Percentiles rank a stretch among this genome's conserved stretches.
Evolutionary conservation across 2,113 vertebrate genomes (phyloP).

Genomic region (Phycodurus eques): DNA sequence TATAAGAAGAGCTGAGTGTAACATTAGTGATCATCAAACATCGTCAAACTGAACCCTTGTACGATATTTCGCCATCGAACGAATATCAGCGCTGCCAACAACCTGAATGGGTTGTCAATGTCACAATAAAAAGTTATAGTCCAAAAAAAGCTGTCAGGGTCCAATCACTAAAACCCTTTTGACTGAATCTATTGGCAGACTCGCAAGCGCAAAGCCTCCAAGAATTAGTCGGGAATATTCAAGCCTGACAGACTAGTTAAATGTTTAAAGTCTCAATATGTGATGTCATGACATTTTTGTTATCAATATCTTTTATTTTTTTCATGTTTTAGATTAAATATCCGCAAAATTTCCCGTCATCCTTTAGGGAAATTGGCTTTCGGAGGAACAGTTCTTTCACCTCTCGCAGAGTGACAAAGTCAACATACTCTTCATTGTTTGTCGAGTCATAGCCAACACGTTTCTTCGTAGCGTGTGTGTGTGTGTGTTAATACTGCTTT

Average conservation of each 20-base stretch:
- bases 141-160: slow-evolving; percentile 7
- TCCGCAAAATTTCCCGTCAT: slow-evolving; percentile 56
- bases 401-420: slow-evolving; percentile 37
- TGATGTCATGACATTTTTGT: slow-evolving; percentile 31
- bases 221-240: slow-evolving; percentile 12
- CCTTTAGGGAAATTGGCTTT: slow-evolving; percentile 19
- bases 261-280: slow-evolving; percentile 36
- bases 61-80: slow-evolving; percentile 8
- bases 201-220: slow-evolving; percentile 12
- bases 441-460: slow-evolving; percentile 55
- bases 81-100: slow-evolving; percentile 2
- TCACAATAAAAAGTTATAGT: slow-evolving; percentile 6
- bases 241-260: slow-evolving; percentile 30
- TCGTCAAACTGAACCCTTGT: slow-evolving; percentile 7
- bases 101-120: slow-evolving; percentile 12
- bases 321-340: slow-evolving; percentile 28
- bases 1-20: slow-evolving; percentile 6
- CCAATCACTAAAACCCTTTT: slow-evolving; percentile 4
- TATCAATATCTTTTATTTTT: slow-evolving; percentile 37
- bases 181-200: slow-evolving; percentile 17
- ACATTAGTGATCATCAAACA: slow-evolving; percentile 4
- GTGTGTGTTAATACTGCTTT: slow-evolving; percentile 19
- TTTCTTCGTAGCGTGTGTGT: slow-evolving; percentile 48
- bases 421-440: slow-evolving; percentile 49
- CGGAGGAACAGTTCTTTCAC: slow-evolving; percentile 44